These are phyloP conservation scores for Orycteropus afer DNA, from an alignment of 2,113 vertebrate genomes.

Conservation along the genomic window DNA sequence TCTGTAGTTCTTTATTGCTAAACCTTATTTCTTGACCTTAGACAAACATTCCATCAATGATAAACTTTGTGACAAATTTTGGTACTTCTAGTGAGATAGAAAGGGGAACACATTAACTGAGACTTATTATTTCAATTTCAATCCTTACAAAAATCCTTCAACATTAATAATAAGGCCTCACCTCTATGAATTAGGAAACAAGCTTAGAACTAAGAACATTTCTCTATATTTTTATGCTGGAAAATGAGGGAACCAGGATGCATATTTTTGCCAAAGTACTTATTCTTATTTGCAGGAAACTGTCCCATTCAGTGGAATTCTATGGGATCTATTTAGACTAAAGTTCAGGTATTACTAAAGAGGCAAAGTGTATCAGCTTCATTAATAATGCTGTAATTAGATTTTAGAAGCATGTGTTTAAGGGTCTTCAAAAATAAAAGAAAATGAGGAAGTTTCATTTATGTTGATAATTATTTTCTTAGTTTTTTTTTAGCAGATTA, in stretches of 20 bases:
- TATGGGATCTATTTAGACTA: background rate
- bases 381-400: background rate
- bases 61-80: background rate
- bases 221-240: background rate
- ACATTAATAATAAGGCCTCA: background rate
- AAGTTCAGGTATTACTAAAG: slow-evolving; percentile 2
- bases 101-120: background rate
- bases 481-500: background rate
- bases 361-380: background rate
- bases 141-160: background rate
- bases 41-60: background rate
- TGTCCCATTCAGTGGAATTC: background rate
- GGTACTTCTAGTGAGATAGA: background rate
- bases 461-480: background rate
- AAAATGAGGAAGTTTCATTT: background rate
- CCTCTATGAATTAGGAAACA: background rate
- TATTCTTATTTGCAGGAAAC: background rate
- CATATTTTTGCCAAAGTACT: background rate
- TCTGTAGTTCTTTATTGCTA: background rate
- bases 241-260: background rate
- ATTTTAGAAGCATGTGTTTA: background rate
- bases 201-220: background rate
- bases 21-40: slow-evolving; percentile 14
- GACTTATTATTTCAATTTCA: slow-evolving; percentile 7
- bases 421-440: background rate